A percentile compares a stretch with the other conserved stretches of the same genome.
Evolutionary conservation across 2,888 invertebrate species (phyloP).

Genomic region (Latrodectus elegans): DNA sequence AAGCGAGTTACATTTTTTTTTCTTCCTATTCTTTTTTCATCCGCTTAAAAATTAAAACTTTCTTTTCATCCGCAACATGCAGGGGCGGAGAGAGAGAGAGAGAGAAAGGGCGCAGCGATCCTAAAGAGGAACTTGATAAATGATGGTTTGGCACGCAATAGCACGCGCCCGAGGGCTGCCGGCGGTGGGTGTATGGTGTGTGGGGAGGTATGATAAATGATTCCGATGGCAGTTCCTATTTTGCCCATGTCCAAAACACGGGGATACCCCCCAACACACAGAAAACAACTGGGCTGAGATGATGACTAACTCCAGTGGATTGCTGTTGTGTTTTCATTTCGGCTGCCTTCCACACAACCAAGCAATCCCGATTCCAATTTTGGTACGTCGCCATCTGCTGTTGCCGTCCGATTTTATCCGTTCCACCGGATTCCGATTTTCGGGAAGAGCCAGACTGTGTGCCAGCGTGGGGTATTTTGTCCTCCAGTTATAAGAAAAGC

Average conservation of each 20-base stretch:
- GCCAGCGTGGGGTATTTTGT: too few species aligned
- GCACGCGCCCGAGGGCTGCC: conserved; percentile 45
- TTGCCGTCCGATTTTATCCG: not conserved
- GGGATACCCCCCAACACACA: conserved; percentile 29
- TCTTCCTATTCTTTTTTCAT: not conserved
- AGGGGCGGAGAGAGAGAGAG: conserved; percentile 21
- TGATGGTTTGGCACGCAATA: conserved; percentile 66
- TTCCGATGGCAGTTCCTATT: conserved; percentile 59
- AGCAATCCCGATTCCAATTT: conserved; percentile 3
- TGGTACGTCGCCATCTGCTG: not conserved
- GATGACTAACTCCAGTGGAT: conserved; percentile 62
- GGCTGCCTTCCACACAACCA: not conserved
- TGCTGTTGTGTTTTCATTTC: conserved; percentile 25
- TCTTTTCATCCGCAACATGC: conserved; percentile 47
- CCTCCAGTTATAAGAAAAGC: too few species aligned
- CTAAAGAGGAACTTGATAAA: conserved; percentile 67
- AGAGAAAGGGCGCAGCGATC: not conserved
- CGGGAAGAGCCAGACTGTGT: too few species aligned
- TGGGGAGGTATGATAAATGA: conserved; percentile 52
- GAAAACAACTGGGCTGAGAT: not conserved
- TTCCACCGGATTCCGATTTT: not conserved
- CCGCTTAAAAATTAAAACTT: conserved; percentile 62
- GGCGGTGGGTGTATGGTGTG: conserved; percentile 13
- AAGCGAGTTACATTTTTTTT: conserved; percentile 26
- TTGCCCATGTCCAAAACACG: conserved; percentile 59